Base-by-base conservation (phyloP, 2,888 invertebrate genomes). In the Metacarcinus magister region DNA sequence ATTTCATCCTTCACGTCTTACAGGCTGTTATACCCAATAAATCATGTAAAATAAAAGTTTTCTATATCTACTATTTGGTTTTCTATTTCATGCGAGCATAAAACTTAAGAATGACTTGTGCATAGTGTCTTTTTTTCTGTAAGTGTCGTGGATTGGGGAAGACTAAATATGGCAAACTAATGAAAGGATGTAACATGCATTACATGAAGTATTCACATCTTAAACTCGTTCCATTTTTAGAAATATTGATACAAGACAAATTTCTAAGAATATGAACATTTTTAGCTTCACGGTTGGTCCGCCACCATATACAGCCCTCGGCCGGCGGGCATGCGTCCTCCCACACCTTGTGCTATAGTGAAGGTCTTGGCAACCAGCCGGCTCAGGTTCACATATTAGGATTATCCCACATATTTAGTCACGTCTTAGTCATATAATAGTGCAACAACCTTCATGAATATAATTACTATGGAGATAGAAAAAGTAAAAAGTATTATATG, bases 211-310 rank as follows among this genome's bases (percentile, higher is more conserved):
- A 67, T 67, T 48, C 13, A 48, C n/a, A 2, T 2, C 23, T 67
- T n/a, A 67, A n/a, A 67, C 1, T 23, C 13, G n/a, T 23, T 23
- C 19, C n/a, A 16, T 23, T 19, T 0, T 23, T 67, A 67, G 23
- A 67, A 67, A 67, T 67, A 16, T 67, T n/a, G 67, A 67, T 13
- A 60, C 7, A 60, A 60, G 19, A 67, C 19, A 23, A 67, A 23
- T 16, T 16, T 8, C n/a, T 67, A 19, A 16, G n/a, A 5, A 82
- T 32, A 82, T 67, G 82, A 32, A 32, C 82, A n/a, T 28, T 82
- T 82, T 82, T 82, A 82, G 82, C 82, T 82, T 82, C 82, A 82
- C 82, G 82, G 82, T 32, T 82, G 82, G n/a, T 32, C 82, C 32
- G 82, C 28, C 82, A 2, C 82, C 82, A 82, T 82, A 82, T 82